phyloP scores from a whole-genome alignment of 1,140 invertebrate genomes.

The Polypedilum vanderplanki region DNA sequence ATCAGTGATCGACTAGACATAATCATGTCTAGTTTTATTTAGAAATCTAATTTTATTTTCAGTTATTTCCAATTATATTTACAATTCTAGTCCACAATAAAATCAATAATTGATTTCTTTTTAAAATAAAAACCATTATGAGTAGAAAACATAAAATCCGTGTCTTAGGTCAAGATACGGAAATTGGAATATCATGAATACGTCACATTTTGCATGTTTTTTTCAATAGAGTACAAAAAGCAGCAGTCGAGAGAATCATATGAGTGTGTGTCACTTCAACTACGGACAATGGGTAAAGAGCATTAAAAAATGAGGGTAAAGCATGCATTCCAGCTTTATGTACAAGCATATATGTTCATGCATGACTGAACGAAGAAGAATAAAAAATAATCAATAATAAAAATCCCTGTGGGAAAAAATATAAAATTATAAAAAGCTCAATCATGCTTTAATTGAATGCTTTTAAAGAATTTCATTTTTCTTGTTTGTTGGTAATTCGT shows the following conservation, averaged over 20 bases:
- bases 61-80: no score
- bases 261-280: background rate
- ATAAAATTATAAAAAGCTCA: no score
- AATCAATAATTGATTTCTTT: no score
- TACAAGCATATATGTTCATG: background rate
- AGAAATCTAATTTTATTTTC: no score
- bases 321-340: background rate
- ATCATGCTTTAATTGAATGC: no score
- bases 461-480: no score
- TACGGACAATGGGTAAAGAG: conserved; percentile 9
- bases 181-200: conserved; percentile 9
- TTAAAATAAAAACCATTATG: no score
- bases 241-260: background rate
- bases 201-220: conserved; percentile 3
- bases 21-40: no score
- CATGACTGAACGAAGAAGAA: background rate
- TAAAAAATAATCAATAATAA: background rate
- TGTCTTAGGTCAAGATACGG: conserved; percentile 24
- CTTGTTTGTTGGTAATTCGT: no score
- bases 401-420: no score
- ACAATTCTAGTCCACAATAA: no score
- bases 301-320: conserved; percentile 16
- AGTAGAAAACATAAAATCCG: background rate
- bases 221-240: background rate
- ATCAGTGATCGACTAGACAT: no score